Evolutionary conservation across 2,888 invertebrate species (phyloP).

Genomic region (Ennomos quercinarius): DNA sequence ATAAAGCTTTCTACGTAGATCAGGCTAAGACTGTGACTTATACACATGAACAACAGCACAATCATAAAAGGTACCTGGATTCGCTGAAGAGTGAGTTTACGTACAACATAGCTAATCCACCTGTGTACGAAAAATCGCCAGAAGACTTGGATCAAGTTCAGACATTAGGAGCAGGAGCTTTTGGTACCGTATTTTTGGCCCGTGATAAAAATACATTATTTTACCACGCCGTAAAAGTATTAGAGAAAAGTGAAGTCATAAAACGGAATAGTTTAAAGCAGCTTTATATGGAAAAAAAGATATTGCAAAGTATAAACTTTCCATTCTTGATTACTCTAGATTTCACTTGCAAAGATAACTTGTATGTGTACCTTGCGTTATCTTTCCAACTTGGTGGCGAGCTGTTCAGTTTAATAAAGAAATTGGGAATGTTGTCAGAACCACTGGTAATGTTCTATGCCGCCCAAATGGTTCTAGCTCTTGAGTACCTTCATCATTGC

Average conservation of each 20-base stretch:
- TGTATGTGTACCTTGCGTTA: slow-evolving; percentile 91
- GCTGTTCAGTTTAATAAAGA: slow-evolving; percentile 89
- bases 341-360: slow-evolving; percentile 92
- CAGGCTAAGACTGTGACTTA: slow-evolving; percentile 32
- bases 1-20: slow-evolving; percentile 28
- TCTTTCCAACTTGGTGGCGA: slow-evolving; percentile 94
- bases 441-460: slow-evolving; percentile 93
- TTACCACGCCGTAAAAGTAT: slow-evolving; percentile 93
- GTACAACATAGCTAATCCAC: slow-evolving; percentile 42
- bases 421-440: slow-evolving; percentile 87
- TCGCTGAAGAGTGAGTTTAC: slow-evolving; percentile 62
- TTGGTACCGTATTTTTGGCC: slow-evolving; percentile 92
- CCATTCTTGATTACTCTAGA: slow-evolving; percentile 93
- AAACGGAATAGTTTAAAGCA: slow-evolving; percentile 93
- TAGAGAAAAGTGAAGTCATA: slow-evolving; percentile 93
- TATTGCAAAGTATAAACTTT: slow-evolving; percentile 92
- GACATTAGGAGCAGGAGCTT: slow-evolving; percentile 93
- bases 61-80: slow-evolving; percentile 62
- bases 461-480: slow-evolving; percentile 93
- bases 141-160: slow-evolving; percentile 90
- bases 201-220: slow-evolving; percentile 85
- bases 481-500: slow-evolving; percentile 95
- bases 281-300: slow-evolving; percentile 93
- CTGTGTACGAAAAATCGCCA: slow-evolving; percentile 45
- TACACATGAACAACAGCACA: slow-evolving; percentile 53